Conservation (phyloP, 2,113 vertebrate species). For the Trochalopteron elliotii region DNA sequence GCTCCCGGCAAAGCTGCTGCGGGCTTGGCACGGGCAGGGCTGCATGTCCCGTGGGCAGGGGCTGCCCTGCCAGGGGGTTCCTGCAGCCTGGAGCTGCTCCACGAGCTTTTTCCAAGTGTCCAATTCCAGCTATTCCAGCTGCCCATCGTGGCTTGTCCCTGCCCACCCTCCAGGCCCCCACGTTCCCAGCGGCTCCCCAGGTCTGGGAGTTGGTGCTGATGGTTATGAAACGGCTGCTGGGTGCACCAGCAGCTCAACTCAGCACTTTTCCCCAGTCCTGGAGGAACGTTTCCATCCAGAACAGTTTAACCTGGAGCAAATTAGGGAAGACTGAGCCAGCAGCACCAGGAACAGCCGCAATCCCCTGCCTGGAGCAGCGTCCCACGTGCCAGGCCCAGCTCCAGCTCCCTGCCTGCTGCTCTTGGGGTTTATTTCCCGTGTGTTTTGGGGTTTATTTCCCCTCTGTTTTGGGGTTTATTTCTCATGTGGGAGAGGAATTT, state of each 20-base stretch:
- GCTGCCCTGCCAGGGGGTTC: neutral
- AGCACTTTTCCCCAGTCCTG: neutral
- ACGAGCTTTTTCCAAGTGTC: rapidly evolving
- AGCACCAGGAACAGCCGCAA: neutral
- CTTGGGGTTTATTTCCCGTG: too few relatives aligned
- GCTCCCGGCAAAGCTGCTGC: neutral
- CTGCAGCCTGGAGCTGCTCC: neutral
- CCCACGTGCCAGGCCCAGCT: neutral
- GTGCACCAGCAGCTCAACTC: neutral
- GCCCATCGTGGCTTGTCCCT: rapidly evolving
- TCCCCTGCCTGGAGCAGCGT: neutral
- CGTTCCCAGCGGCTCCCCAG: neutral
- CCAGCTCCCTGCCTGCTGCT: neutral
- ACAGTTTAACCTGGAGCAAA: conserved; percentile 10
- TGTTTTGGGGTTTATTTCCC: neutral
- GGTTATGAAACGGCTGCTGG: neutral
- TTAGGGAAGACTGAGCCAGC: neutral
- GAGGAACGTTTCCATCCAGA: neutral
- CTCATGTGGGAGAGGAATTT: rapidly evolving
- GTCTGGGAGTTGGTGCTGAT: rapidly evolving
- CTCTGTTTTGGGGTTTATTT: neutral
- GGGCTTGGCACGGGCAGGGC: neutral
- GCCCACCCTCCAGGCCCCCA: neutral
- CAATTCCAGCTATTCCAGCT: neutral
- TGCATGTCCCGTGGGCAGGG: neutral